Evolutionary conservation across 2,797 vertebrate genomes (phyloP).

Genomic region (Sebastes trivittatus): DNA sequence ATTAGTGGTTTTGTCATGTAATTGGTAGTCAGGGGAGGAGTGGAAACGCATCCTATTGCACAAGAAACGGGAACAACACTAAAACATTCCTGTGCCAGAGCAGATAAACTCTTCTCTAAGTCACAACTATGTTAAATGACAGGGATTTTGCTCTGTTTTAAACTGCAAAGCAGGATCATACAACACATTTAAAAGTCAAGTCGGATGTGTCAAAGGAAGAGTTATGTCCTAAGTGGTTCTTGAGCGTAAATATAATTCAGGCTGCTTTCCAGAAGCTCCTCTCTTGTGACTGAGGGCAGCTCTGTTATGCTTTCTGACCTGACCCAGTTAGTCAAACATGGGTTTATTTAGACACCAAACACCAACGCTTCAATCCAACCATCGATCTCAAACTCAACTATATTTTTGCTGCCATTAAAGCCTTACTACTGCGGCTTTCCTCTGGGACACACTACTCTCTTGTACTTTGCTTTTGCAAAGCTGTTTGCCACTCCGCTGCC

Average conservation of each 20-base stretch:
- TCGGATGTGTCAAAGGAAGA: neutral
- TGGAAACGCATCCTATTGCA: slow-evolving; percentile 25
- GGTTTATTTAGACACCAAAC: slow-evolving; percentile 72
- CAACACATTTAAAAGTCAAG: neutral
- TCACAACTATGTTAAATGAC: neutral
- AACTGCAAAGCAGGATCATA: neutral
- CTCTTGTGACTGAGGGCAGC: slow-evolving; percentile 49
- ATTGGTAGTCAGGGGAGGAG: slow-evolving; percentile 24
- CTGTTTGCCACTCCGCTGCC: neutral
- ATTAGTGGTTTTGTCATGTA: slow-evolving; percentile 61
- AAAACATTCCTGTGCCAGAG: slow-evolving; percentile 21
- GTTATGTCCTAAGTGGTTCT: slow-evolving; percentile 17
- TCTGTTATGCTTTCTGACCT: slow-evolving; percentile 52
- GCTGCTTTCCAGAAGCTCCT: slow-evolving; percentile 15
- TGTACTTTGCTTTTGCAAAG: slow-evolving; percentile 1
- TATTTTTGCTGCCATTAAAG: slow-evolving; percentile 53
- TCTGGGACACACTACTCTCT: slow-evolving; percentile 24
- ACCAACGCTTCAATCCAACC: slow-evolving; percentile 15
- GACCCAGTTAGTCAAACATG: slow-evolving; percentile 71
- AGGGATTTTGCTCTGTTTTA: neutral
- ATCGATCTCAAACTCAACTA: slow-evolving; percentile 4
- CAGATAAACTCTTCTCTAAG: neutral
- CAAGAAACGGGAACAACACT: slow-evolving; percentile 25
- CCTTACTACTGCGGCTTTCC: neutral
- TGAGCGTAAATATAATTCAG: slow-evolving; percentile 14